Conservation (phyloP, 35 echinoderm and acorn worm genomes). For the Apostichopus parvimensis region DNA sequence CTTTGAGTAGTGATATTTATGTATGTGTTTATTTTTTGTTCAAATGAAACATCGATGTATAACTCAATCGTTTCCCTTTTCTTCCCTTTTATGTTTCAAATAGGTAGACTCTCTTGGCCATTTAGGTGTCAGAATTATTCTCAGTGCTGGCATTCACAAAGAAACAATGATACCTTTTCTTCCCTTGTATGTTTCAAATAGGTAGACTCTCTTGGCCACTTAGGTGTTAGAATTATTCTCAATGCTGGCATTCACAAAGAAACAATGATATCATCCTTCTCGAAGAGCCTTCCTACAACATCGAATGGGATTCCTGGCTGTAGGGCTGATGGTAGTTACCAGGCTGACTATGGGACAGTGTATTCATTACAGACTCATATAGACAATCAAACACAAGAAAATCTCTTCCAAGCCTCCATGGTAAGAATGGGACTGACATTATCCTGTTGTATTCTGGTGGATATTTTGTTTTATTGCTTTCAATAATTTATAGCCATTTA, state of each 20-base stretch:
- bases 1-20: too few species aligned
- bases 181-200: too few species aligned
- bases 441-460: not conserved
- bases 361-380: constrained; percentile 60
- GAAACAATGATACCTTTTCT: not conserved
- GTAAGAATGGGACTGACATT: constrained; percentile 23
- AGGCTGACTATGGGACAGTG: constrained; percentile 56
- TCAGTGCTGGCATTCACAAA: constrained; percentile 35
- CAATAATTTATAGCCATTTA: not conserved
- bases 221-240: constrained; percentile 46
- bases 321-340: constrained; percentile 42
- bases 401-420: constrained; percentile 52
- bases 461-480: not conserved
- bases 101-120: constrained; percentile 48
- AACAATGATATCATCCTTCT: not conserved
- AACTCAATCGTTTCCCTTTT: not conserved
- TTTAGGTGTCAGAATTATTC: constrained; percentile 47
- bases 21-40: too few species aligned
- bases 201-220: constrained; percentile 45
- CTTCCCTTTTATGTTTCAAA: not conserved
- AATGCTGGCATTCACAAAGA: constrained; percentile 38
- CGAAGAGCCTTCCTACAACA: constrained; percentile 1
- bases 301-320: constrained; percentile 46
- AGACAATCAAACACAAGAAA: constrained; percentile 57
- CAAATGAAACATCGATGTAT: too few species aligned